Evolutionary conservation across 2,113 vertebrate species (phyloP), one percentile per base, ranked within the genome.

Genomic region (Pterophyllum scalare): DNA sequence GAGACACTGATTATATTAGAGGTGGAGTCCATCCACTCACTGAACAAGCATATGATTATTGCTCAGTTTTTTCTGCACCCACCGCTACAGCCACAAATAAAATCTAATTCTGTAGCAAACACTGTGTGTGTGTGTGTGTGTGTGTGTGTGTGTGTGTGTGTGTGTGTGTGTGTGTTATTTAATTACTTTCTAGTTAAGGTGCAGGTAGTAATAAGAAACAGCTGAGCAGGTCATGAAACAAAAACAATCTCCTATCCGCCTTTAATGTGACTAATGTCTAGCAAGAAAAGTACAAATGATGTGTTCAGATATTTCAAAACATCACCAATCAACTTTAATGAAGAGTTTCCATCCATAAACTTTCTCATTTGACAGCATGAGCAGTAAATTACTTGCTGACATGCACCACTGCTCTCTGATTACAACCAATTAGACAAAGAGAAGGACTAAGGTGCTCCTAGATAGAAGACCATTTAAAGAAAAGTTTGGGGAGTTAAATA

Each of bases 351-450:
- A 7, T 3, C 56, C 10, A n/a, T 56, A 19, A 87, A 79, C 59
- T 26, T 84, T 59, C 33, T 58, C 46, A 8, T 31, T 64, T 82
- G 64, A 67, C 79, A 61, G 56, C 75, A 40, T 6, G 22, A 76
- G 31, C 65, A 64, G 72, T n/a, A 76, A 79, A 87, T 86, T 3
- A 79, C 70, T 61, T 52, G 40, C 88, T 56, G 79, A 70, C 75
- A 43, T 17, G 82, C 67, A 65, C 22, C 79, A 75, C 77, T 67
- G 13, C 72, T 80, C 80, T 76, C 82, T 82, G 64, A 85, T 84
- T 87, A 90, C 82, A 86, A 43, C 77, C 78, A 86, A 84, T 93
- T 90, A 91, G 22, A 20, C 38, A 59, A 80, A 77, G 35, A 43
- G 35, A 82, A 75, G 14, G 28, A 65, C 31, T 35, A 40, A 79